Evolutionary conservation across 53 echinoderm and acorn worm genomes (phyloP).

Genomic region (Paracentrotus lividus): DNA sequence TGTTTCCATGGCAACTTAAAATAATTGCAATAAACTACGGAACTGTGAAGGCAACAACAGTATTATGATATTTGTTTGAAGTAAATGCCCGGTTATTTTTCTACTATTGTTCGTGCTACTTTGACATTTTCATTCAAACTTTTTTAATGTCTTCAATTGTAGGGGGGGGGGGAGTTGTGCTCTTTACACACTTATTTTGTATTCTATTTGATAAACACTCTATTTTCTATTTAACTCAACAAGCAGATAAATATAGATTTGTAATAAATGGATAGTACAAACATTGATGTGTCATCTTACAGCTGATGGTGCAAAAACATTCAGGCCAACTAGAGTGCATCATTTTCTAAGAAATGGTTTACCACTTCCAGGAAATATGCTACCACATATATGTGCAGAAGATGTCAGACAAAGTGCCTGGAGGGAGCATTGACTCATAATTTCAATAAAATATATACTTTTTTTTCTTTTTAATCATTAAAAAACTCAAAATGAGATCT

Average conservation of each 20-base stretch:
- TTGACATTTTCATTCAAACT: neutral
- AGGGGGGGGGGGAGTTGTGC: too few species aligned
- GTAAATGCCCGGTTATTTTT: too few species aligned
- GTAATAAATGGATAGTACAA: too few species aligned
- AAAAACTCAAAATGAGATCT: too few species aligned
- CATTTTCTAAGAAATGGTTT: neutral
- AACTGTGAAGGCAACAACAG: neutral
- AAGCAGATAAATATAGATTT: too few species aligned
- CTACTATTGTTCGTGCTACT: neutral
- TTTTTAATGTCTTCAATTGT: neutral
- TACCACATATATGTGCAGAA: neutral
- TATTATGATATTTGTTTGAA: too few species aligned
- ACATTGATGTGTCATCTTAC: neutral
- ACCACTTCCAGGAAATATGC: slow-evolving; percentile 6
- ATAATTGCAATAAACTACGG: neutral
- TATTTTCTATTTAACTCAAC: too few species aligned
- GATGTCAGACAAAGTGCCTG: neutral
- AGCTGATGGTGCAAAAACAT: neutral
- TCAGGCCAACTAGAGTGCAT: neutral
- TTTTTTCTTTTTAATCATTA: too few species aligned
- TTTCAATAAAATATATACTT: too few species aligned
- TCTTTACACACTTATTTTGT: too few species aligned
- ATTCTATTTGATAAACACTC: too few species aligned
- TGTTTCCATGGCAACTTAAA: neutral
- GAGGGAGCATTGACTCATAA: neutral